Base-by-base conservation (phyloP, 2,797 vertebrate genomes). In the Malacoctenus gilli region DNA sequence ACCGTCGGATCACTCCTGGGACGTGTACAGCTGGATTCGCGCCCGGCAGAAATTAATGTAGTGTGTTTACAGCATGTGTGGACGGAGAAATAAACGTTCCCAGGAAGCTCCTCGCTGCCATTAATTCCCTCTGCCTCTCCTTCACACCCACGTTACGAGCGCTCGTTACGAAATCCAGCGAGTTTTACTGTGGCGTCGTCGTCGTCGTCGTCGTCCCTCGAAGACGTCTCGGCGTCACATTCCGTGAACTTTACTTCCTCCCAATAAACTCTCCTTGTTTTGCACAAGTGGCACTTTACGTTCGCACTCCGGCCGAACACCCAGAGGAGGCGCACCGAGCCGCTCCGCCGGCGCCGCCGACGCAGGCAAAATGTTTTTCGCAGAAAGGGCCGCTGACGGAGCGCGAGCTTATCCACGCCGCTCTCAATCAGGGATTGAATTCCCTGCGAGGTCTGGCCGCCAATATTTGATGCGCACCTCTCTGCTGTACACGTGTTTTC, bases 401-500 rank as follows among this genome's bases (percentile, higher is more conserved):
- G 47, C 72, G 46, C 41, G 59, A 65, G 84, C 66, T 90, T 88
- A 91, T 87, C 84, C 83, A 64, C 32, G 5, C 53, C 21, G 46
- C 66, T 62, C 59, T 64, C 59, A 61, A 16, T 56, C 59, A 77
- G 66, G 74, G 83, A 88, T 84, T 83, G 77, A 73, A 86, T 87
- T 87, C 63, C 68, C 58, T 39, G 16, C 31, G 64, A 75, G 79
- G 57, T 70, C 53, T 56, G 41, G 52, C 46, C 59, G 62, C 55
- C 72, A 56, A 22, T 49, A 41, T 47, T 48, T 64, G 72, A 71
- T 58, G 64, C 71, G 36, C 54, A 16, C 63, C 39, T 75, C 41
- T n/a, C 50, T 61, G 66, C 40, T 19, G 59, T n/a, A 49, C 76
- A 77, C 47, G 4, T 50, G 72, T 50, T 69, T 59, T 9, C 32